Conservation (phyloP, 2,888 invertebrate genomes). For the Ectobius pallidus region DNA sequence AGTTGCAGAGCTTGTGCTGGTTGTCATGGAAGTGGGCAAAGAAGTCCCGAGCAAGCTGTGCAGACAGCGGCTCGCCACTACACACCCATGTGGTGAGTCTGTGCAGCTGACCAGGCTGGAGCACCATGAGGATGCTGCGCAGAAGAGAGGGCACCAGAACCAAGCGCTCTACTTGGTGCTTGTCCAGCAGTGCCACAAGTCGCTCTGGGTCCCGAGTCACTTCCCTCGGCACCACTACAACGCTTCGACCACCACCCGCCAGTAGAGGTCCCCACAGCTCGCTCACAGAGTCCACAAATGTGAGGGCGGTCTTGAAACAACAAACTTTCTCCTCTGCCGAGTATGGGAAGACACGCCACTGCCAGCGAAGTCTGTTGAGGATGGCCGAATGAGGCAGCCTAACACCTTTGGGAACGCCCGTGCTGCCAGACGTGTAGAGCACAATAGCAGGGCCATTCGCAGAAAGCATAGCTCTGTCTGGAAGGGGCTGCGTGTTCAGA, state of each 20-base stretch:
- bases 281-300: conserved; percentile 88
- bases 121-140: conserved; percentile 75
- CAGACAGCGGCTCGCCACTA: conserved; percentile 81
- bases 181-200: conserved; percentile 70
- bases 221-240: conserved; percentile 75
- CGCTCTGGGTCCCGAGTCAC: conserved; percentile 80
- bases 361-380: conserved; percentile 86
- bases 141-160: conserved; percentile 85
- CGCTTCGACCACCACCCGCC: conserved; percentile 60
- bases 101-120: conserved; percentile 55
- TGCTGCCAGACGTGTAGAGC: conserved; percentile 88
- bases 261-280: conserved; percentile 89
- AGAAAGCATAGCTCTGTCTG: conserved; percentile 52
- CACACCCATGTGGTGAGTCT: conserved; percentile 81
- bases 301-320: conserved; percentile 89
- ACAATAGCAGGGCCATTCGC: conserved; percentile 63
- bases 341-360: conserved; percentile 83
- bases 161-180: conserved; percentile 75
- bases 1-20: conserved; percentile 76
- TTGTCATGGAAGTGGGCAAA: conserved; percentile 74
- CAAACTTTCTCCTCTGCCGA: conserved; percentile 68
- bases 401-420: conserved; percentile 89
- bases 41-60: conserved; percentile 74
- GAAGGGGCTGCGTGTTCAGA: conserved; percentile 54
- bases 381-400: conserved; percentile 77